Conservation (phyloP, 92 coral and sea anemone genomes). For the Siderastrea siderea region DNA sequence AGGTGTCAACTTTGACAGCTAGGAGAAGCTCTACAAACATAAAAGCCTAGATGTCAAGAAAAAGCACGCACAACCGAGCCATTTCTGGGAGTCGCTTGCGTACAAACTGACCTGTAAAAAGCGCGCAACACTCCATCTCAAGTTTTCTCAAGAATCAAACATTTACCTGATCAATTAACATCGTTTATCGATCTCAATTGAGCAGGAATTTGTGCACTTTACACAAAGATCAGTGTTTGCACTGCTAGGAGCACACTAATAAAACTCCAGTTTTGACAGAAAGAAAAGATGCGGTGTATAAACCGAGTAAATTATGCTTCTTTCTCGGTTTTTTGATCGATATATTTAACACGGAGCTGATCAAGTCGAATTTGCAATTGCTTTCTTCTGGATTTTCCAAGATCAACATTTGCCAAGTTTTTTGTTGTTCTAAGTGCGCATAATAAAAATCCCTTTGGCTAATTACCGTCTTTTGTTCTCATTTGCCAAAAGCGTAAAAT, state of each 20-base stretch:
- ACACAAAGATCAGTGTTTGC: conserved; percentile 7
- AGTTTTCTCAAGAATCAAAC: conserved; percentile 28
- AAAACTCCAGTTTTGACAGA: not conserved
- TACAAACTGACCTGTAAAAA: not conserved
- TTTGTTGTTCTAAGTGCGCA: conserved; percentile 70
- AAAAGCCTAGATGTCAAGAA: not conserved
- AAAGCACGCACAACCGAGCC: conserved; percentile 1
- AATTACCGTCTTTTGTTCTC: conserved; percentile 65
- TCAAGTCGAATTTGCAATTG: not conserved
- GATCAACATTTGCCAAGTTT: conserved; percentile 35
- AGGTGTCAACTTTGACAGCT: conserved; percentile 14
- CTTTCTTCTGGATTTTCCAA: not conserved
- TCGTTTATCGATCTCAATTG: conserved; percentile 12
- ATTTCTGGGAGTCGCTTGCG: not conserved
- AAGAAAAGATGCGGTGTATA: not conserved
- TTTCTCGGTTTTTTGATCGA: not conserved
- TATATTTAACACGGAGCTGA: not conserved
- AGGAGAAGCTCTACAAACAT: not conserved
- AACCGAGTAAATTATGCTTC: not conserved
- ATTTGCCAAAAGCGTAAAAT: conserved; percentile 75
- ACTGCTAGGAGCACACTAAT: not conserved
- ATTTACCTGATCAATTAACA: conserved; percentile 37
- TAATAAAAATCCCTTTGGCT: conserved; percentile 65
- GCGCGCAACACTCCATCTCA: not conserved
- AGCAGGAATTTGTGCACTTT: conserved; percentile 33